Conservation (phyloP, 1,140 invertebrate species). For the Diabrotica virgifera region DNA sequence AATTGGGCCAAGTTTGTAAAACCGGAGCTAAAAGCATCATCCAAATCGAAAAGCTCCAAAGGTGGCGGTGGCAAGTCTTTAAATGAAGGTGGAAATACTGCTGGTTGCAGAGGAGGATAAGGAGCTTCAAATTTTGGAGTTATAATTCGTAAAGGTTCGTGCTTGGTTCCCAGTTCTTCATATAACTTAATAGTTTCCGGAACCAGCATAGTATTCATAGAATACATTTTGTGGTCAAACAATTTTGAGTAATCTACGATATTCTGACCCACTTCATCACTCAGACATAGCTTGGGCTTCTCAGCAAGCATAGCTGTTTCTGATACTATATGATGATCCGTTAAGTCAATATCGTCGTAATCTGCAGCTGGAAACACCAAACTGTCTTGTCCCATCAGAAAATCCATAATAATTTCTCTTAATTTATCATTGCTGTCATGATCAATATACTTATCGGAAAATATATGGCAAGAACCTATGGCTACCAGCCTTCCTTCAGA, state of each 20-base stretch:
- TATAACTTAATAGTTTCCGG: slow-evolving; percentile 86
- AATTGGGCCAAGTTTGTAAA: slow-evolving; percentile 85
- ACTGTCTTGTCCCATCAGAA: slow-evolving; percentile 67
- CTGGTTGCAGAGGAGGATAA: slow-evolving; percentile 86
- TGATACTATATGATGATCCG: slow-evolving; percentile 88
- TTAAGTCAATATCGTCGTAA: slow-evolving; percentile 91
- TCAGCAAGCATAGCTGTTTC: slow-evolving; percentile 83
- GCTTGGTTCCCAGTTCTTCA: slow-evolving; percentile 82
- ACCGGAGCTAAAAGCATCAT: slow-evolving; percentile 96
- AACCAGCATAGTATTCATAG: slow-evolving; percentile 81
- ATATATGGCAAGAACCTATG: slow-evolving; percentile 75
- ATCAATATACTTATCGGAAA: slow-evolving; percentile 84
- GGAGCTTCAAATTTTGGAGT: slow-evolving; percentile 98
- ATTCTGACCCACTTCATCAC: slow-evolving; percentile 64
- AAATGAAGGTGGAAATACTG: slow-evolving; percentile 96
- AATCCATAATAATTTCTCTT: slow-evolving; percentile 83
- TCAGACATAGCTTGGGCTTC: slow-evolving; percentile 78
- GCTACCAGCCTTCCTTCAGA: slow-evolving; percentile 70
- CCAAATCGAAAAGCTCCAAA: slow-evolving; percentile 94
- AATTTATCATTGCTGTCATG: slow-evolving; percentile 93
- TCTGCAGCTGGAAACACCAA: slow-evolving; percentile 76
- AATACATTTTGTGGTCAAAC: slow-evolving; percentile 85
- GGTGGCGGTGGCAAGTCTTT: slow-evolving; percentile 87
- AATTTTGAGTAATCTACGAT: slow-evolving; percentile 78
- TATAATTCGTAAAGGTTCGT: slow-evolving; percentile 88